These are phyloP conservation scores for Oreochromis spilurus DNA, from an alignment of 2,113 vertebrate genomes.

Conservation along the genomic window DNA sequence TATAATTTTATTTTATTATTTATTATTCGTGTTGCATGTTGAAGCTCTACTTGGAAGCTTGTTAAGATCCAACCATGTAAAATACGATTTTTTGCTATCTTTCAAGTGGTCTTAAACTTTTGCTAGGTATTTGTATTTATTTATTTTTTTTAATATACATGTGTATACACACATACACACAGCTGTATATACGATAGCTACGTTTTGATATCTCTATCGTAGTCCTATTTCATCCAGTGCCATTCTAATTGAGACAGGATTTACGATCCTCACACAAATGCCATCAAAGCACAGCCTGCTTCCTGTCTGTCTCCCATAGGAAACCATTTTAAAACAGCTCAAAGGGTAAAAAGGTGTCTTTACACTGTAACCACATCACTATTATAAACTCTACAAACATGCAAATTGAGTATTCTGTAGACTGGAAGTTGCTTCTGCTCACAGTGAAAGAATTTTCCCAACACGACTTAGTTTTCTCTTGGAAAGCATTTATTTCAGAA, in stretches of 20 bases:
- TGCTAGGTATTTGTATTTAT: neutral
- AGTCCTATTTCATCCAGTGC: neutral
- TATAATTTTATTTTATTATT: neutral
- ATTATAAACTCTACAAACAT: neutral
- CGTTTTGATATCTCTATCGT: neutral
- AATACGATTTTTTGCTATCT: neutral
- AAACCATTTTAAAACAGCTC: neutral
- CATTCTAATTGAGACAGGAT: neutral
- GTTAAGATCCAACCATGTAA: neutral
- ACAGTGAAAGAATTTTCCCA: neutral
- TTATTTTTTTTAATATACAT: neutral
- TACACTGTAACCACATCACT: neutral
- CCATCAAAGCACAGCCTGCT: neutral
- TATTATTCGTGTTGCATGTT: neutral
- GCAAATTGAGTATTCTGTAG: neutral
- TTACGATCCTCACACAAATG: neutral
- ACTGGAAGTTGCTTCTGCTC: neutral
- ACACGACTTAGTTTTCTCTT: neutral
- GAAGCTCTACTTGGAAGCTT: neutral
- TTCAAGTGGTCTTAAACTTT: neutral
- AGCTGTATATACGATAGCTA: accelerated
- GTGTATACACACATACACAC: accelerated
- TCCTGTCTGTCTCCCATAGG: accelerated
- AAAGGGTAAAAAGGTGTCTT: neutral
- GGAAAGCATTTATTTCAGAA: neutral